Percentiles rank a stretch among this genome's conserved stretches.
Conservation (phyloP, 2,113 vertebrate genomes). For the Saguinus midas region DNA sequence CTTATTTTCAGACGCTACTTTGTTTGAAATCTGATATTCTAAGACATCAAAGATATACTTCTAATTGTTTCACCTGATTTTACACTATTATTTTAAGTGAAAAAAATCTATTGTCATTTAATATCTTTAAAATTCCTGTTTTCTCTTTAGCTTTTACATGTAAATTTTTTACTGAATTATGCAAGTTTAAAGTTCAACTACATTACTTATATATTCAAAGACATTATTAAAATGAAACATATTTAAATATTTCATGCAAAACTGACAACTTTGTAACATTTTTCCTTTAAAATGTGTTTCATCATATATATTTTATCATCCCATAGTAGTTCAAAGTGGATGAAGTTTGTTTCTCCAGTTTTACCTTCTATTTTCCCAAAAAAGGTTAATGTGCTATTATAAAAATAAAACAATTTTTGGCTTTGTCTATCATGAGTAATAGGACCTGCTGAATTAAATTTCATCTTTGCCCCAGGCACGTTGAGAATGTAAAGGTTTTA, state of each 20-base stretch:
- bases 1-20: background rate
- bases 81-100: background rate
- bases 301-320: background rate
- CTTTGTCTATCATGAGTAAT: slow-evolving; percentile 52
- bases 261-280: background rate
- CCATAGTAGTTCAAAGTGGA: background rate
- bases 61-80: background rate
- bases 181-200: background rate
- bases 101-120: background rate
- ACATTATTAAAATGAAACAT: background rate
- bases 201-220: background rate
- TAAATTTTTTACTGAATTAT: background rate
- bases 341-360: background rate
- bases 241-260: background rate
- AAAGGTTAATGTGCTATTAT: slow-evolving; percentile 7
- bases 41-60: background rate
- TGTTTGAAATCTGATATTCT: background rate
- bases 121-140: background rate
- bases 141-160: background rate
- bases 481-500: slow-evolving; percentile 14
- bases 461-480: slow-evolving; percentile 16
- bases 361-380: background rate
- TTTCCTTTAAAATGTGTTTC: background rate
- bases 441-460: background rate
- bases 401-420: slow-evolving; percentile 33